phyloP scores from a whole-genome alignment of 64 coral and sea anemone genomes.

The Montipora foliosa region DNA sequence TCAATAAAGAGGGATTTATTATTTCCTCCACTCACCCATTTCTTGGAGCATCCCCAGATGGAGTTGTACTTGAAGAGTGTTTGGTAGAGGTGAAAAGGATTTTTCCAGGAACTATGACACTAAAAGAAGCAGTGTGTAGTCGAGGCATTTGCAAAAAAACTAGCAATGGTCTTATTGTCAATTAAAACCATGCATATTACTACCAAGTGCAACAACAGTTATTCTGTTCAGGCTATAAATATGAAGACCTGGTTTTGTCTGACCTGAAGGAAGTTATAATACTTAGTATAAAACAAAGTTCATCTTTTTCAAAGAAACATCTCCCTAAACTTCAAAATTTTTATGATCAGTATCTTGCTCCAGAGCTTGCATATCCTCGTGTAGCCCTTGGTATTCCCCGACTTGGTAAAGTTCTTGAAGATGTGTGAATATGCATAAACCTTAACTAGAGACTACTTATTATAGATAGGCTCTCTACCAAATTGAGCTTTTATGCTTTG shows the following conservation, averaged over 20 bases:
- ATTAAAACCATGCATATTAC: conserved; percentile 29
- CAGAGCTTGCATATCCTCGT: conserved; percentile 14
- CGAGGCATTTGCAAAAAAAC: too few relatives aligned
- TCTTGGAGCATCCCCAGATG: conserved; percentile 23
- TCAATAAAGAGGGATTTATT: conserved; percentile 47
- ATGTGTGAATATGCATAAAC: neutral
- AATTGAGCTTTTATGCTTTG: too few relatives aligned
- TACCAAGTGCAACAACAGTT: conserved; percentile 41
- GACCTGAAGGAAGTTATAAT: neutral
- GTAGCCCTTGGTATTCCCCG: neutral
- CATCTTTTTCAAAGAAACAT: neutral
- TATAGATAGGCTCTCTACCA: neutral
- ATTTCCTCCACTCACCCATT: conserved; percentile 2
- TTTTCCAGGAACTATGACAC: too few relatives aligned
- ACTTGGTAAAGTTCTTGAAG: neutral
- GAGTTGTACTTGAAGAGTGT: conserved; percentile 39
- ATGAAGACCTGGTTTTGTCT: neutral
- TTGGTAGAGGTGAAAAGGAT: neutral
- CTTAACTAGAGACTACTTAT: neutral
- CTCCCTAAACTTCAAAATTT: neutral
- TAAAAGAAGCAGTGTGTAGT: neutral
- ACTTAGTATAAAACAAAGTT: neutral
- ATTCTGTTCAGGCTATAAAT: neutral
- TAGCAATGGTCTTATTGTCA: neutral
- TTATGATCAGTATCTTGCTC: neutral